phyloP scores from a whole-genome alignment of 2,888 invertebrate species.

The Limnephilus auricula region DNA sequence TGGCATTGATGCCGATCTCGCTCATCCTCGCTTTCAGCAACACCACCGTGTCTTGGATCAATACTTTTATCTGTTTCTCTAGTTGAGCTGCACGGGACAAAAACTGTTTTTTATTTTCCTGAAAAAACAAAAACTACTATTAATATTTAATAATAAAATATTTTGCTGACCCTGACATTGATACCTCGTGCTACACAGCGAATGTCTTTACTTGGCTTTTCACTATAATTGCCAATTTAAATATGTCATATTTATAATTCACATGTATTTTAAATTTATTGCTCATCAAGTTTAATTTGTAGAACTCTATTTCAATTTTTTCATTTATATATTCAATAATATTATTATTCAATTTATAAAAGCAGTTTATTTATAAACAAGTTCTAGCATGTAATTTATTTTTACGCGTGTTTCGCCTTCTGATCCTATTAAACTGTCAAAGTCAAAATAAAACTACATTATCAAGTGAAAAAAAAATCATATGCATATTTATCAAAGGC shows the following conservation, averaged over 20 bases:
- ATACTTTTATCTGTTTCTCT: slow-evolving; percentile 93
- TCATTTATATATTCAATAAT: not conserved
- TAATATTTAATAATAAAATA: not conserved
- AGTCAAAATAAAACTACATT: too few relatives aligned
- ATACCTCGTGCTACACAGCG: not conserved
- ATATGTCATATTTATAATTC: not conserved
- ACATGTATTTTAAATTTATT: not conserved
- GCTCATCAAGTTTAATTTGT: too few relatives aligned
- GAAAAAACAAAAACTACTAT: slow-evolving; percentile 67
- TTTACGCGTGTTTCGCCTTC: too few relatives aligned
- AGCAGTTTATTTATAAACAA: too few relatives aligned
- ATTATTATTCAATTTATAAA: too few relatives aligned
- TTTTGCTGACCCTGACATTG: not conserved
- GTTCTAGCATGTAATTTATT: too few relatives aligned
- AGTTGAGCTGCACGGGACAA: slow-evolving; percentile 92
- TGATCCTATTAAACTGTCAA: too few relatives aligned
- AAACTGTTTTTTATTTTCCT: slow-evolving; percentile 89
- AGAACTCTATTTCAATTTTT: too few relatives aligned
- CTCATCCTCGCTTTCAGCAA: slow-evolving; percentile 92
- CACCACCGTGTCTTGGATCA: slow-evolving; percentile 94
- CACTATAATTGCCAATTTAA: not conserved
- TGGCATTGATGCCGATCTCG: slow-evolving; percentile 93
- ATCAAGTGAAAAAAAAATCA: too few relatives aligned
- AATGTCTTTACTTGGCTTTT: not conserved
- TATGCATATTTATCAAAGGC: too few relatives aligned